Percentiles rank a stretch among this genome's conserved stretches.
These are phyloP conservation scores for Paracentrotus lividus DNA, from an alignment of 53 echinoderm and acorn worm species.

Conservation along the genomic window DNA sequence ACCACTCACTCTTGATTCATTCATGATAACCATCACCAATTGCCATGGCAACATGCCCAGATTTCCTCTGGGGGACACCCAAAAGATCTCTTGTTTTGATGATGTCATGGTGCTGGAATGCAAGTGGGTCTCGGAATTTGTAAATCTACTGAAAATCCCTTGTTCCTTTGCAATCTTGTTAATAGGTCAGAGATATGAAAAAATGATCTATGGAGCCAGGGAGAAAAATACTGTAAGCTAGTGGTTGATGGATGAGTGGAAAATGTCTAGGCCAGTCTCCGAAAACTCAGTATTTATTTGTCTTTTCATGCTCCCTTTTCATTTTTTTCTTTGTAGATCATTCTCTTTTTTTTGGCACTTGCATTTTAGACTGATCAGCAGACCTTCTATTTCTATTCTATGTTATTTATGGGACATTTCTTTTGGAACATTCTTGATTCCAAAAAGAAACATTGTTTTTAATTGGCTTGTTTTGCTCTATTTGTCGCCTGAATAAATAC, in stretches of 20 bases:
- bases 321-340: background rate
- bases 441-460: no score
- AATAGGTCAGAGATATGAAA: slow-evolving; percentile 36
- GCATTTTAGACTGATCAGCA: no score
- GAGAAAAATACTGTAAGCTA: background rate
- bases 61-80: slow-evolving; percentile 32
- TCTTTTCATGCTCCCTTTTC: no score
- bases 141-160: slow-evolving; percentile 16
- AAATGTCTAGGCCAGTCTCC: background rate
- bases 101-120: slow-evolving; percentile 22
- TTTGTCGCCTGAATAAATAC: background rate
- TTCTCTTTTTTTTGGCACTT: no score
- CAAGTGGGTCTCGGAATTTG: background rate
- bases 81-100: slow-evolving; percentile 7
- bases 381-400: no score
- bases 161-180: background rate
- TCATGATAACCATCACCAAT: background rate
- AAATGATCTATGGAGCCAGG: slow-evolving; percentile 19
- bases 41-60: background rate
- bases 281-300: background rate
- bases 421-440: no score
- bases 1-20: background rate
- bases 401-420: no score
- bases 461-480: no score
- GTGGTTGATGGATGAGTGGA: background rate